These are phyloP conservation scores for Malurus melanocephalus DNA, from an alignment of 2,113 vertebrate species.

Conservation along the genomic window DNA sequence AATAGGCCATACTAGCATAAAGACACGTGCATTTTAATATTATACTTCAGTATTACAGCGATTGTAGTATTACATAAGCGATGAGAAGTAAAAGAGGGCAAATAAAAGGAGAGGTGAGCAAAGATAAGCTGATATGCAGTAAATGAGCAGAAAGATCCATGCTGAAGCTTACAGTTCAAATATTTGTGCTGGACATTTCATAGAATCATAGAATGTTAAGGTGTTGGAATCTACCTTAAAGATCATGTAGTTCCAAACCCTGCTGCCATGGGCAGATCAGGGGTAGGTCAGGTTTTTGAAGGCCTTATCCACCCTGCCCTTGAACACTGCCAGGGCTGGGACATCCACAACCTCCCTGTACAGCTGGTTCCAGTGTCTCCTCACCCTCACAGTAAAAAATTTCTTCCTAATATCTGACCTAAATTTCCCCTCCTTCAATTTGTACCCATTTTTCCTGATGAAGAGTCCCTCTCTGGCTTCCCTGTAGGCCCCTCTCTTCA, in stretches of 20 bases:
- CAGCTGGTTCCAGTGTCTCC: neutral
- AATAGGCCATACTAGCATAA: neutral
- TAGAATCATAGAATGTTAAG: neutral
- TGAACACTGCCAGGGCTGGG: neutral
- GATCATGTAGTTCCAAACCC: neutral
- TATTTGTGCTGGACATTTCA: neutral
- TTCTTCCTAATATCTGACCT: neutral
- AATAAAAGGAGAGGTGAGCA: neutral
- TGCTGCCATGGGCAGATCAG: neutral
- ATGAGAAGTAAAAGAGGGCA: neutral
- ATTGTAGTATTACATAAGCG: neutral
- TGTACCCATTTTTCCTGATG: neutral
- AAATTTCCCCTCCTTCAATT: neutral
- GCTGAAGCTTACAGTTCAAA: neutral
- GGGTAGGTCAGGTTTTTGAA: neutral
- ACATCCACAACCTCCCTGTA: neutral
- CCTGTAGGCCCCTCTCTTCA: neutral
- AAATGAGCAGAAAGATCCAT: neutral
- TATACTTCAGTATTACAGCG: neutral
- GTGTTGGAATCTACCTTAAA: neutral
- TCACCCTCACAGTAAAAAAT: neutral
- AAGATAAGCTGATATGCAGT: neutral
- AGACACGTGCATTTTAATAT: neutral
- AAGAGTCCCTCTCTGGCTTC: neutral
- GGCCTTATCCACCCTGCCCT: neutral